These are phyloP conservation scores for Cheilosia variabilis DNA, from an alignment of 2,888 invertebrate genomes.

Conservation along the genomic window DNA sequence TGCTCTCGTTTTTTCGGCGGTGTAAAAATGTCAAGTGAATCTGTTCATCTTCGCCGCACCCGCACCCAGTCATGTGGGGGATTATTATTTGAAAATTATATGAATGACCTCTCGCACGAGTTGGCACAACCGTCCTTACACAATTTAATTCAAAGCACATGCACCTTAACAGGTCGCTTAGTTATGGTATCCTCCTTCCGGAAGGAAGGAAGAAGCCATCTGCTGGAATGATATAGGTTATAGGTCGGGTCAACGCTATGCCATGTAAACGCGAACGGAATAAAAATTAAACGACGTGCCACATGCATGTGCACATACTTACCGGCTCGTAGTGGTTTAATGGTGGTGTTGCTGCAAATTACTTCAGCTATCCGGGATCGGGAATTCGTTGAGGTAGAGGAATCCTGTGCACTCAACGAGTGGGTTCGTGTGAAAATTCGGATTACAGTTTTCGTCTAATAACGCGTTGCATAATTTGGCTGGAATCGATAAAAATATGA, in stretches of 20 bases:
- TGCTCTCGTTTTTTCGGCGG: slow-evolving; percentile 5
- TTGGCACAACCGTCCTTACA: slow-evolving; percentile 1
- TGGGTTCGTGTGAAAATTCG: no score
- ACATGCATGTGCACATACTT: slow-evolving; percentile 58
- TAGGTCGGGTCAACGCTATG: slow-evolving; percentile 3
- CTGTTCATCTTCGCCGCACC: not conserved
- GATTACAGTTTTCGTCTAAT: no score
- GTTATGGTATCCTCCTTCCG: slow-evolving; percentile 40
- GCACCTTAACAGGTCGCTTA: slow-evolving; percentile 28
- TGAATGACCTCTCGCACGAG: slow-evolving; percentile 4
- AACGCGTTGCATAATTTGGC: no score
- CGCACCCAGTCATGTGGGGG: not conserved
- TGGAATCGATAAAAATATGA: no score
- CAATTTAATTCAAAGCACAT: slow-evolving; percentile 50
- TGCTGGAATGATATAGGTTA: slow-evolving; percentile 43
- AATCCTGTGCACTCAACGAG: no score
- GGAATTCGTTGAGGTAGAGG: not conserved
- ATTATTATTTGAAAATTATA: slow-evolving; percentile 8
- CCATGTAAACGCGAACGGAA: slow-evolving; percentile 42
- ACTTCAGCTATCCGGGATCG: slow-evolving; percentile 17
- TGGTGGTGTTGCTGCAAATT: slow-evolving; percentile 51
- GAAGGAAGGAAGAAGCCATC: slow-evolving; percentile 54
- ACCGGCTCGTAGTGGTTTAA: slow-evolving; percentile 45
- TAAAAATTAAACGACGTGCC: slow-evolving; percentile 67
- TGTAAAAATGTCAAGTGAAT: slow-evolving; percentile 42